Evolutionary conservation across 2,888 invertebrate species (phyloP).

Genomic region (Zygogramma bicolorata): DNA sequence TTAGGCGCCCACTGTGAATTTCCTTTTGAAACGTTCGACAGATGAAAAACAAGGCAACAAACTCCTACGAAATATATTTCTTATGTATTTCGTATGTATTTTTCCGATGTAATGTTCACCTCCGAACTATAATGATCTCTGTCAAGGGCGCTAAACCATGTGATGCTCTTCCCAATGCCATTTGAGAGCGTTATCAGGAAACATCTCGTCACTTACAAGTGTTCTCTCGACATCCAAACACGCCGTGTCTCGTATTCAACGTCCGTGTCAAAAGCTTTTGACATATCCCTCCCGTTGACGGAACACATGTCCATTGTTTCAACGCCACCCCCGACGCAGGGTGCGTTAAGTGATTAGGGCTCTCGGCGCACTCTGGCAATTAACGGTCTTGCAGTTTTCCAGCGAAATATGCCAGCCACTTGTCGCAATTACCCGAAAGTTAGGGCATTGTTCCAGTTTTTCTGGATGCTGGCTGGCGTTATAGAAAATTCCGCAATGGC

Average conservation of each 20-base stretch:
- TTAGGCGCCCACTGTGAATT: too few species aligned
- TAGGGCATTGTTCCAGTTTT: not conserved
- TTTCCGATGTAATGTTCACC: too few species aligned
- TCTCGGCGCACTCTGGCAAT: slow-evolving; percentile 18
- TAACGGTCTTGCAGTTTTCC: not conserved
- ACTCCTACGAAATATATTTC: too few species aligned
- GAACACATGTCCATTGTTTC: slow-evolving; percentile 37
- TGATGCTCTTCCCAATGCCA: slow-evolving; percentile 44
- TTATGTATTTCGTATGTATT: too few species aligned
- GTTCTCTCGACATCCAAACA: slow-evolving; percentile 2
- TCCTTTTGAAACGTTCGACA: too few species aligned
- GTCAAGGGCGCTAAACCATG: slow-evolving; percentile 10
- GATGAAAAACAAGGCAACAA: too few species aligned
- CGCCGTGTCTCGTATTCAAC: slow-evolving; percentile 17
- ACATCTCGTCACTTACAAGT: slow-evolving; percentile 15
- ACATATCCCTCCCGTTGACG: slow-evolving; percentile 18
- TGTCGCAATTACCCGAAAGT: not conserved
- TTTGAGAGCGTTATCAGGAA: slow-evolving; percentile 41
- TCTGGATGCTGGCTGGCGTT: not conserved
- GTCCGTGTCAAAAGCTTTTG: slow-evolving; percentile 34
- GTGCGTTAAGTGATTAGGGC: slow-evolving; percentile 35
- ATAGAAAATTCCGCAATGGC: not conserved
- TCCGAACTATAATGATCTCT: not conserved
- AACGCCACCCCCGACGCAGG: not conserved
- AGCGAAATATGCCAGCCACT: not conserved